Evolutionary conservation across 2,113 vertebrate species (phyloP).

Genomic region (Rhabdomys dilectus): DNA sequence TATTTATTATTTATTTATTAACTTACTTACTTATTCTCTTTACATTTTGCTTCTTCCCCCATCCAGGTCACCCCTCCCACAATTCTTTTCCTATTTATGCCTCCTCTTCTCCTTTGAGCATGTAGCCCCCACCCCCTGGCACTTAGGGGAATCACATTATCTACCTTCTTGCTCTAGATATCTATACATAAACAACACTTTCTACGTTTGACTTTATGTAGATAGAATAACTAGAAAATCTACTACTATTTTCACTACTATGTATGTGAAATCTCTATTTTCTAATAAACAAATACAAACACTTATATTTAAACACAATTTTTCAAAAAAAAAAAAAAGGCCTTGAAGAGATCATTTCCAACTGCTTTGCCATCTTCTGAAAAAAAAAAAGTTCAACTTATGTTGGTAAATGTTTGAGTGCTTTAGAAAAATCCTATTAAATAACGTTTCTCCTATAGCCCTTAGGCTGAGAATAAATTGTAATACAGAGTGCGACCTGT

Average conservation of each 20-base stretch:
- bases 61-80: no score
- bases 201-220: background rate
- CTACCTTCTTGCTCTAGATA: background rate
- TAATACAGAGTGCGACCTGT: slow-evolving; percentile 36
- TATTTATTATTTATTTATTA: no score
- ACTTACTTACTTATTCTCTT: no score
- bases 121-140: no score
- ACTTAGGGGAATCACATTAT: no score
- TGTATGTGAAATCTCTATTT: background rate
- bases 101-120: no score
- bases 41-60: no score
- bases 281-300: background rate
- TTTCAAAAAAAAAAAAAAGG: background rate
- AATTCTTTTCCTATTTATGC: no score
- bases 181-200: background rate
- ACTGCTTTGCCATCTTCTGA: background rate
- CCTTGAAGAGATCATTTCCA: slow-evolving; percentile 13
- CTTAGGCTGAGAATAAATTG: slow-evolving; percentile 71
- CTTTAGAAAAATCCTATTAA: slow-evolving; percentile 63
- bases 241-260: background rate
- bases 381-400: background rate
- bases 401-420: background rate
- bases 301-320: background rate
- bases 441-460: slow-evolving; percentile 32
- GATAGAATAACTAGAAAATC: background rate